phyloP scores from a whole-genome alignment of 2,888 invertebrate species.

The Mythimna lalbum region DNA sequence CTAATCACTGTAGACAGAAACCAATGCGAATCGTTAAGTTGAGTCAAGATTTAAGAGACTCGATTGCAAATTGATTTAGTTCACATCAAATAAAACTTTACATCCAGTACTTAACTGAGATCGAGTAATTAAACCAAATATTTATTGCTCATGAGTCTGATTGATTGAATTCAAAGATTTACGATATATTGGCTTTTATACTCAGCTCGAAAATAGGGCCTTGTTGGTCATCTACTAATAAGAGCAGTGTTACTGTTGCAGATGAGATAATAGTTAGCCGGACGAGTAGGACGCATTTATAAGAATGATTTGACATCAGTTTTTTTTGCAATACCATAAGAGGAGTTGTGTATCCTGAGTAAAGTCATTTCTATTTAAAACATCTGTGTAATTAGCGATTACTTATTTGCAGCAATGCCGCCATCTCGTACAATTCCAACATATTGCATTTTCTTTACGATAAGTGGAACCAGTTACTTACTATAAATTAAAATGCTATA shows the following conservation, averaged over 20 bases:
- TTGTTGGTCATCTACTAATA: neutral
- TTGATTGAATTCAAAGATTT: constrained; percentile 36
- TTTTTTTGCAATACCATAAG: neutral
- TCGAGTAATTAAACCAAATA: constrained; percentile 38
- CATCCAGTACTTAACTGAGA: constrained; percentile 2
- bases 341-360: neutral
- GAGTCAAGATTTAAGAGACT: constrained; percentile 39
- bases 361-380: constrained; percentile 11
- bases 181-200: constrained; percentile 1
- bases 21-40: constrained; percentile 54
- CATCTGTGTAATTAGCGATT: constrained; percentile 12
- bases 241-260: constrained; percentile 9
- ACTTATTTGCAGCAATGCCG: constrained; percentile 12
- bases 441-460: constrained; percentile 14
- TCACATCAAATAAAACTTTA: constrained; percentile 48
- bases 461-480: constrained; percentile 35
- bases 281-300: neutral
- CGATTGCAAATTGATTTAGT: constrained; percentile 54
- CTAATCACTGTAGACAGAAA: constrained; percentile 40
- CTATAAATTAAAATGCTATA: constrained; percentile 41
- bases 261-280: neutral
- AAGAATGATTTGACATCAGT: neutral
- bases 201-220: constrained; percentile 3
- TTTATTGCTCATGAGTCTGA: constrained; percentile 30
- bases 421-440: constrained; percentile 2